These are phyloP conservation scores for Aramus guarauna DNA, from an alignment of 2,113 vertebrate species.

Conservation along the genomic window DNA sequence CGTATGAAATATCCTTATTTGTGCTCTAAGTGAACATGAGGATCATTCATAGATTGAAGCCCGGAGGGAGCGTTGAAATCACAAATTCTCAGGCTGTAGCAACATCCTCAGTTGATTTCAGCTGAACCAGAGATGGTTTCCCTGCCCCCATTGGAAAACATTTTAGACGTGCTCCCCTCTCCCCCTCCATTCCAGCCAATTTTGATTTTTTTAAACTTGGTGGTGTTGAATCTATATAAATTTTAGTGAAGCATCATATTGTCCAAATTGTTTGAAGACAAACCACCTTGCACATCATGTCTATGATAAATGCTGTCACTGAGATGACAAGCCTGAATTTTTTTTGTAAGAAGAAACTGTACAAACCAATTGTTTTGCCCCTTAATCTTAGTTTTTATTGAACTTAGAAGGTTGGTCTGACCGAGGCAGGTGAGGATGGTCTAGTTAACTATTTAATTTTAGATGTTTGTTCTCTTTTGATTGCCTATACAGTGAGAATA, in stretches of 20 bases:
- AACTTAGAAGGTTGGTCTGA: neutral
- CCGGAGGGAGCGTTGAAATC: neutral
- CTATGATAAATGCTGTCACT: neutral
- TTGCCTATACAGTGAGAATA: neutral
- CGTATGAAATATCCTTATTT: neutral
- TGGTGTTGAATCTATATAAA: neutral
- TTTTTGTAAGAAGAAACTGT: neutral
- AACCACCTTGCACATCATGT: neutral
- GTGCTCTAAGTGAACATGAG: neutral
- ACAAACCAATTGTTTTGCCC: neutral
- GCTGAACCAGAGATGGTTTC: neutral
- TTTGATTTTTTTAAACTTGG: neutral
- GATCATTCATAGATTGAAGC: neutral
- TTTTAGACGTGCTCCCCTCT: neutral
- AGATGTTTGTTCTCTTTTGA: neutral
- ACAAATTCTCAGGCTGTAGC: neutral
- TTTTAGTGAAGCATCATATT: neutral
- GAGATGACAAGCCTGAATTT: neutral
- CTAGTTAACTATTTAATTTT: neutral
- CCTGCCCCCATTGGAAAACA: rapidly evolving
- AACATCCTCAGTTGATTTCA: neutral
- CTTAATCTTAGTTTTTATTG: neutral
- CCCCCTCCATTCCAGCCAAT: neutral
- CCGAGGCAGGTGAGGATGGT: neutral
- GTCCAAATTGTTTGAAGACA: neutral